Evolutionary conservation across 1,140 invertebrate species (phyloP).

Genomic region (Atta colombica): DNA sequence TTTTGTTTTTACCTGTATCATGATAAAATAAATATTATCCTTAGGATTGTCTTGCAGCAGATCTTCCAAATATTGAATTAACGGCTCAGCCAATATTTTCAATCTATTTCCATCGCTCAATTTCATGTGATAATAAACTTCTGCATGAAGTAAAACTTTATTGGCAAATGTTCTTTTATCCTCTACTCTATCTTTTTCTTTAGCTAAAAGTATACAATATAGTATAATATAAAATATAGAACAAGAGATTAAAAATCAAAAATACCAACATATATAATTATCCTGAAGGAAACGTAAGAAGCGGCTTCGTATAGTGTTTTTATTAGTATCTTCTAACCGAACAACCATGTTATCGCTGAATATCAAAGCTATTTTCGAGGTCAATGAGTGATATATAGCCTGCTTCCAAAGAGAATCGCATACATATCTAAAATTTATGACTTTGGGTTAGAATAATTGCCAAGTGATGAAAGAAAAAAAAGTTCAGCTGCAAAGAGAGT

Average conservation of each 20-base stretch:
- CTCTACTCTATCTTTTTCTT: background rate
- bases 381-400: conserved; percentile 32
- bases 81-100: background rate
- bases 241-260: background rate
- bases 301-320: background rate
- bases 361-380: conserved; percentile 6
- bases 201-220: conserved; percentile 1
- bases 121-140: conserved; percentile 49
- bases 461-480: too few species aligned
- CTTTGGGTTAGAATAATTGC: background rate
- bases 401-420: conserved; percentile 21
- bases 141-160: conserved; percentile 41
- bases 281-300: conserved; percentile 52
- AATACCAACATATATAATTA: conserved; percentile 40
- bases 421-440: conserved; percentile 31
- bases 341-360: background rate
- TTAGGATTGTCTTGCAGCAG: conserved; percentile 34
- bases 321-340: background rate
- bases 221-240: background rate
- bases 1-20: conserved; percentile 31
- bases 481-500: background rate
- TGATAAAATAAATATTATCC: conserved; percentile 49
- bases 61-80: conserved; percentile 57
- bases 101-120: conserved; percentile 13
- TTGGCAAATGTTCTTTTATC: conserved; percentile 32